These are phyloP conservation scores for Conomelus anceps DNA, from an alignment of 2,888 invertebrate genomes.

Conservation along the genomic window DNA sequence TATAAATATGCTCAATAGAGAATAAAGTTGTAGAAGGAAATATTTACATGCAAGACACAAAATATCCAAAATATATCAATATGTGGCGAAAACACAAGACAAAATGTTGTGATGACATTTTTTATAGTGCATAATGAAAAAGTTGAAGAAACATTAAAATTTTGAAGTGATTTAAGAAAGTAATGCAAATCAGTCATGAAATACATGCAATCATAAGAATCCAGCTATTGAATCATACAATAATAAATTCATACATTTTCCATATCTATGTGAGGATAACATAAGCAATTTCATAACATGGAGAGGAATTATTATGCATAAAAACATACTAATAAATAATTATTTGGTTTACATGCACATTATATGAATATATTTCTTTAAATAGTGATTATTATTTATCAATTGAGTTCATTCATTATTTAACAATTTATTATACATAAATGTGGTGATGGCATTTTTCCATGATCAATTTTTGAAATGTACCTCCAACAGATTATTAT, in stretches of 20 bases:
- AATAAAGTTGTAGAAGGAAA: too few relatives aligned
- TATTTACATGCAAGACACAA: too few relatives aligned
- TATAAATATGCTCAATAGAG: too few relatives aligned
- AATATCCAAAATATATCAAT: neutral
- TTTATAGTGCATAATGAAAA: neutral
- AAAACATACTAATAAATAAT: neutral
- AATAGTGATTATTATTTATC: neutral
- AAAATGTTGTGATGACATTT: neutral
- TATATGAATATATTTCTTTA: neutral
- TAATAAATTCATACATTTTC: too few relatives aligned
- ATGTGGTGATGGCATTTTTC: too few relatives aligned
- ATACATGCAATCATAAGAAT: neutral
- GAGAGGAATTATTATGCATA: too few relatives aligned
- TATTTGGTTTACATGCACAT: neutral
- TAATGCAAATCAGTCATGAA: neutral
- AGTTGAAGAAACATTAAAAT: neutral
- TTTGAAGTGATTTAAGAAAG: neutral
- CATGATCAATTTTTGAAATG: too few relatives aligned
- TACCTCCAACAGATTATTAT: too few relatives aligned
- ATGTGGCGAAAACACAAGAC: neutral
- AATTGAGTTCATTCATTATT: too few relatives aligned
- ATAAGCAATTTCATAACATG: too few relatives aligned
- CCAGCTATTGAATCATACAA: neutral
- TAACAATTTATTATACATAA: too few relatives aligned
- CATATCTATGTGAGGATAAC: too few relatives aligned